phyloP scores from a whole-genome alignment of 2,888 invertebrate genomes.

The Ornithoptera priamus region DNA sequence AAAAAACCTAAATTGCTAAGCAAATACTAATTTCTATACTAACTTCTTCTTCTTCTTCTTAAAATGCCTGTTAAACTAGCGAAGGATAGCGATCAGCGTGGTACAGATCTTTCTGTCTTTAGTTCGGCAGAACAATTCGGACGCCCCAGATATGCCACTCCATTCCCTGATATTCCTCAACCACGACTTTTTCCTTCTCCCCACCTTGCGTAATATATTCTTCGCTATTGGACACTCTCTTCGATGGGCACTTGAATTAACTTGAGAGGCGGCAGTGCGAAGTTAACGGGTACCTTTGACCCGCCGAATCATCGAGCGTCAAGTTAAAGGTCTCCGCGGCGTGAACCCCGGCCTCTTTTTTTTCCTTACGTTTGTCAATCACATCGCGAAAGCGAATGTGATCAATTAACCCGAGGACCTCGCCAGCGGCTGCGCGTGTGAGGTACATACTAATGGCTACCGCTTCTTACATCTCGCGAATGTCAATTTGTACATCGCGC shows the following conservation, averaged over 20 bases:
- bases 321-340: background rate
- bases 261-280: background rate
- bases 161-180: too few relatives aligned
- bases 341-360: slow-evolving; percentile 2
- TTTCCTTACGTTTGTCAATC: slow-evolving; percentile 14
- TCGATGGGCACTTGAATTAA: slow-evolving; percentile 3
- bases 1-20: too few relatives aligned
- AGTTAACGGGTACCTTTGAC: slow-evolving; percentile 19
- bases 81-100: too few relatives aligned
- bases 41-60: too few relatives aligned
- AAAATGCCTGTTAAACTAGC: too few relatives aligned
- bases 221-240: background rate
- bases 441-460: slow-evolving; percentile 10
- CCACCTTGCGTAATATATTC: too few relatives aligned
- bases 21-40: too few relatives aligned
- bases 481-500: slow-evolving; percentile 11
- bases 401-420: slow-evolving; percentile 24
- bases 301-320: background rate
- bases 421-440: background rate
- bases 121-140: too few relatives aligned
- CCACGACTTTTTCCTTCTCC: too few relatives aligned
- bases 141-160: too few relatives aligned
- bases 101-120: too few relatives aligned
- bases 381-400: slow-evolving; percentile 17
- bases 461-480: slow-evolving; percentile 9